A percentile compares a stretch with the other conserved stretches of the same genome.
phyloP scores from a whole-genome alignment of 2,888 invertebrate genomes.

The Drosophila borealis region DNA sequence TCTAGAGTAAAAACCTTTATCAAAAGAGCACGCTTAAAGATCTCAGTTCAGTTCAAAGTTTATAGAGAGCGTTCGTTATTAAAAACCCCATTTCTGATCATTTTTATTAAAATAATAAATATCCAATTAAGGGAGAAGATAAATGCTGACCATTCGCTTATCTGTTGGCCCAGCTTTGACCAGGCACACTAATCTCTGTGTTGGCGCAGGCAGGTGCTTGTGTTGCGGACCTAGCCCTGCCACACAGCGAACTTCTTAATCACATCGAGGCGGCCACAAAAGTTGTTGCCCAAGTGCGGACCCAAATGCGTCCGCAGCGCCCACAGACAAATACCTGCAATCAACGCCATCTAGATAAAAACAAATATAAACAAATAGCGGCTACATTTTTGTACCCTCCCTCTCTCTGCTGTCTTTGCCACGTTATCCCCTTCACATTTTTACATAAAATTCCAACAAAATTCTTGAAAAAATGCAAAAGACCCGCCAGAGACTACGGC shows the following conservation, averaged over 20 bases:
- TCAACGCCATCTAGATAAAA: slow-evolving; percentile 78
- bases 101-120: slow-evolving; percentile 1
- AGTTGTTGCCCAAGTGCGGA: slow-evolving; percentile 1
- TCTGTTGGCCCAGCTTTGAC: slow-evolving; percentile 31
- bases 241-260: slow-evolving; percentile 53
- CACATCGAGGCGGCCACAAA: slow-evolving; percentile 39
- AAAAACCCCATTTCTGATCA: not conserved
- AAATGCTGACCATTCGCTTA: slow-evolving; percentile 29
- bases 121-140: slow-evolving; percentile 21
- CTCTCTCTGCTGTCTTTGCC: not conserved
- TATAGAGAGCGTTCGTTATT: too few species aligned
- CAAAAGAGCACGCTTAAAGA: too few species aligned
- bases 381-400: slow-evolving; percentile 28
- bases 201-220: not conserved
- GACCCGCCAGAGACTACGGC: slow-evolving; percentile 22
- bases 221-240: not conserved
- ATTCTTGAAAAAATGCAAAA: slow-evolving; percentile 53
- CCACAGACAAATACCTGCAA: slow-evolving; percentile 76
- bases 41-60: too few species aligned
- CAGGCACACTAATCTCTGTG: slow-evolving; percentile 26
- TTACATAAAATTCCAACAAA: slow-evolving; percentile 68
- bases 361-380: slow-evolving; percentile 78
- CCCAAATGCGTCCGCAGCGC: slow-evolving; percentile 32
- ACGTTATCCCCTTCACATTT: slow-evolving; percentile 45
- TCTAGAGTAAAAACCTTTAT: too few species aligned